These are phyloP conservation scores for Penaeus japonicus DNA, from an alignment of 1,140 invertebrate species.

Conservation along the genomic window DNA sequence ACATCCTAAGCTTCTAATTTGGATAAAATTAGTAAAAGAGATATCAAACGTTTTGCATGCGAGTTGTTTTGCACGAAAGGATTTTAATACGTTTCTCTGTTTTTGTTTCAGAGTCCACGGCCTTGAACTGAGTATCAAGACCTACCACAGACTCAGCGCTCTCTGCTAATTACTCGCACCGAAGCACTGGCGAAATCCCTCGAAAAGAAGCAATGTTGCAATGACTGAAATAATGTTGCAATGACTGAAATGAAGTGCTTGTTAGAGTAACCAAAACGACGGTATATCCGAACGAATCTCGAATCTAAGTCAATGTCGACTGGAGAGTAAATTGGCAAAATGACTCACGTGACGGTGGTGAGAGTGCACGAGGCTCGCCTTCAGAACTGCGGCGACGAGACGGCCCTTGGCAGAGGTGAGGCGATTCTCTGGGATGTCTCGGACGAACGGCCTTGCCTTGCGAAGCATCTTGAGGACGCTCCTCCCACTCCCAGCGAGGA, in stretches of 20 bases:
- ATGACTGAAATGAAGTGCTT: not conserved
- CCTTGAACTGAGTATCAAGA: not conserved
- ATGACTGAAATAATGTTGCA: not conserved
- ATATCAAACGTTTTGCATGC: not conserved
- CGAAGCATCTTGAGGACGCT: no score
- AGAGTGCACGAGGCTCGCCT: slow-evolving; percentile 19
- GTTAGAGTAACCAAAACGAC: not conserved
- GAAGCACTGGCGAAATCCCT: no score
- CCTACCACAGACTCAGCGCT: not conserved
- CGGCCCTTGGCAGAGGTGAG: not conserved
- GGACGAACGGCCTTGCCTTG: not conserved
- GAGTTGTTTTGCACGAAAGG: not conserved
- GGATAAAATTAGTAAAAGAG: not conserved
- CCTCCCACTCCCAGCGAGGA: no score
- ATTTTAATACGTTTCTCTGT: not conserved
- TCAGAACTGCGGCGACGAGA: not conserved
- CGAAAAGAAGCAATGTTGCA: not conserved
- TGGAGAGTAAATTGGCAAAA: not conserved
- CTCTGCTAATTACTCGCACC: not conserved
- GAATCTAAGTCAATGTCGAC: not conserved
- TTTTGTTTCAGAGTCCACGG: not conserved
- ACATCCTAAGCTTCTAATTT: not conserved
- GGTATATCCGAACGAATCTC: not conserved
- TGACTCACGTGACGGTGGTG: slow-evolving; percentile 42
- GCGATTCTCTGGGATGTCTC: not conserved